Conservation (phyloP, 2,888 invertebrate genomes). For the Lithophane semibrunnea region DNA sequence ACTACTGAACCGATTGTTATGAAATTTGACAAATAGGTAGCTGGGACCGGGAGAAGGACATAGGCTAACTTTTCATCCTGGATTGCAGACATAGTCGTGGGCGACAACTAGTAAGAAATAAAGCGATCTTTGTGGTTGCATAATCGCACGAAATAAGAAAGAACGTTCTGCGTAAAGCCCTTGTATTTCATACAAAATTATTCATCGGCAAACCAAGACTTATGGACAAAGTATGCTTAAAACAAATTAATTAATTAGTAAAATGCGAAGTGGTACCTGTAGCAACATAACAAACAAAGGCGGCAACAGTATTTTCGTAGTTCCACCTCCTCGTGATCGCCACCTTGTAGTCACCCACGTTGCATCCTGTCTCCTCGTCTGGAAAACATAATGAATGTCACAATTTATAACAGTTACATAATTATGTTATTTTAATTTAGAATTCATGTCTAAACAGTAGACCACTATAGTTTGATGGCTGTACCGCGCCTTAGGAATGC, state of each 20-base stretch:
- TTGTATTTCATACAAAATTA: background rate
- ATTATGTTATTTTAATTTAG: background rate
- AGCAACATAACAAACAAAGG: slow-evolving; percentile 95
- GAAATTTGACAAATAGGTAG: too few relatives aligned
- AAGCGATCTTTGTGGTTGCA: background rate
- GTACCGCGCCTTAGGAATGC: too few relatives aligned
- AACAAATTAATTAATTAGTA: background rate
- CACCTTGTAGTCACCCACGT: slow-evolving; percentile 95
- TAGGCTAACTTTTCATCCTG: background rate
- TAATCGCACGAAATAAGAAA: background rate
- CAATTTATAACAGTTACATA: background rate
- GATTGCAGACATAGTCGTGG: background rate
- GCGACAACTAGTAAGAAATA: background rate
- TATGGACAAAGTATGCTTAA: background rate
- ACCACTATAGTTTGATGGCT: too few relatives aligned
- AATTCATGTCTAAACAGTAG: background rate
- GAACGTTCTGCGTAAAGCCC: background rate
- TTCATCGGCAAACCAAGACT: background rate
- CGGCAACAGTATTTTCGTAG: slow-evolving; percentile 96
- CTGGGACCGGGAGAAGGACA: too few relatives aligned
- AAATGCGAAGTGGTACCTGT: slow-evolving; percentile 87
- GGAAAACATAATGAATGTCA: slow-evolving; percentile 65
- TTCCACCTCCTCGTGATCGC: slow-evolving; percentile 96
- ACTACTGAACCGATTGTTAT: background rate
- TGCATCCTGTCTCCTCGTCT: slow-evolving; percentile 98